Evolutionary conservation across 1,140 invertebrate genomes (phyloP).

Genomic region (Polypedilum pembai): DNA sequence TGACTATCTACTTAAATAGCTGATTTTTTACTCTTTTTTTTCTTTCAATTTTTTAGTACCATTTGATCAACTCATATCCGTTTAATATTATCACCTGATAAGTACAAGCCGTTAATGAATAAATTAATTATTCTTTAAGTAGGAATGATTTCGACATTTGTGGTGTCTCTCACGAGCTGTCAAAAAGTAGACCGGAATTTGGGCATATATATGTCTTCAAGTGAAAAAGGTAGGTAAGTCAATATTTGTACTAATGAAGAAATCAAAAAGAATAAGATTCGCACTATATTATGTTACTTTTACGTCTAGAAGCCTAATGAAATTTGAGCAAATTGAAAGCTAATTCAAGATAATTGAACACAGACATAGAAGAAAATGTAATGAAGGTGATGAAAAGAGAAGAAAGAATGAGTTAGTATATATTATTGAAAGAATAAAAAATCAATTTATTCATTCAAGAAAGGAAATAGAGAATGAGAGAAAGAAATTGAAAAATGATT

Average conservation of each 20-base stretch:
- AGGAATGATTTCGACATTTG: no score
- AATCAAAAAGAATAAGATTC: background rate
- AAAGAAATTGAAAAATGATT: background rate
- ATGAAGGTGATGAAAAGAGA: background rate
- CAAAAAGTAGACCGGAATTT: background rate
- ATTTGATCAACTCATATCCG: background rate
- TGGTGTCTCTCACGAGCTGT: background rate
- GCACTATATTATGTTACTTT: background rate
- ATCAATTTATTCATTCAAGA: background rate
- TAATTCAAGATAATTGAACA: background rate
- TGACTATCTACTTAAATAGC: background rate
- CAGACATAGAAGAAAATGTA: background rate
- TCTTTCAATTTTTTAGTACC: background rate
- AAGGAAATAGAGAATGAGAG: background rate
- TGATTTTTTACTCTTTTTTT: background rate
- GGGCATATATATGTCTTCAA: background rate
- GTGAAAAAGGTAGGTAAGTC: background rate
- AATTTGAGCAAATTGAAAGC: background rate
- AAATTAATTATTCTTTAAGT: background rate
- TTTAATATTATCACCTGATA: background rate
- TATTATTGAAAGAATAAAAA: background rate
- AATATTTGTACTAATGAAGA: constrained; percentile 8
- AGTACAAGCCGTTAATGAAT: background rate
- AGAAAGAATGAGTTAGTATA: background rate
- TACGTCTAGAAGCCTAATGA: background rate